These are phyloP conservation scores for Pardosa pseudoannulata DNA, from an alignment of 2,888 invertebrate genomes.

Conservation along the genomic window DNA sequence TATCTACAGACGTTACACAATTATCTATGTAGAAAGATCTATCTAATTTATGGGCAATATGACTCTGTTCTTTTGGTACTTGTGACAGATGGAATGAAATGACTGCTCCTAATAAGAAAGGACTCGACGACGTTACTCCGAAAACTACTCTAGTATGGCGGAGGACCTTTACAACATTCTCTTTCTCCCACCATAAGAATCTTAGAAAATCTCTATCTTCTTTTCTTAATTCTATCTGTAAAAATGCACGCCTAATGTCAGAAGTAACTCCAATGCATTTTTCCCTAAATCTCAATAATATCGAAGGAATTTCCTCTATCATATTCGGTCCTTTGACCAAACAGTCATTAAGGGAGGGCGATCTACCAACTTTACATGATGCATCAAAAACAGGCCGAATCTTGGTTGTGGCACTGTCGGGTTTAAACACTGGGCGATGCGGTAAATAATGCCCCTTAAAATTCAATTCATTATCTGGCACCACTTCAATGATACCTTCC, in stretches of 20 bases:
- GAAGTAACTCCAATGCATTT: not conserved
- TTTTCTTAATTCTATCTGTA: not conserved
- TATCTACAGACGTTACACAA: slow-evolving; percentile 16
- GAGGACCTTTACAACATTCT: not conserved
- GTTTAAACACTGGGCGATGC: slow-evolving; percentile 74
- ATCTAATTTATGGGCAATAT: not conserved
- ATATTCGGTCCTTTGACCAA: slow-evolving; percentile 22
- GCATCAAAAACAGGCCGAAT: slow-evolving; percentile 74
- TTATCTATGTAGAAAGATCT: not conserved
- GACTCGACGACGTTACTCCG: not conserved
- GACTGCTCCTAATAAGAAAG: not conserved
- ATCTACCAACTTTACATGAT: slow-evolving; percentile 7
- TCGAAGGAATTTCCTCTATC: not conserved
- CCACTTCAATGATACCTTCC: not conserved
- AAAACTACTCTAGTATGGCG: not conserved
- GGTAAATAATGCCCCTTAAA: slow-evolving; percentile 19
- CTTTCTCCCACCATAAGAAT: too few relatives aligned
- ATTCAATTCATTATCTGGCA: not conserved
- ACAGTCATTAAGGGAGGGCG: slow-evolving; percentile 15
- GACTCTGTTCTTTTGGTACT: not conserved
- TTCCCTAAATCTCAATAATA: slow-evolving; percentile 24
- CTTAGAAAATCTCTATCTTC: slow-evolving; percentile 9
- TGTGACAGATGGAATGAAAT: not conserved
- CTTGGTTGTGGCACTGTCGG: slow-evolving; percentile 71
- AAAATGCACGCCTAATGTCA: slow-evolving; percentile 20